Evolutionary conservation across 2,797 vertebrate genomes (phyloP).

Genomic region (Pempheris klunzingeri): DNA sequence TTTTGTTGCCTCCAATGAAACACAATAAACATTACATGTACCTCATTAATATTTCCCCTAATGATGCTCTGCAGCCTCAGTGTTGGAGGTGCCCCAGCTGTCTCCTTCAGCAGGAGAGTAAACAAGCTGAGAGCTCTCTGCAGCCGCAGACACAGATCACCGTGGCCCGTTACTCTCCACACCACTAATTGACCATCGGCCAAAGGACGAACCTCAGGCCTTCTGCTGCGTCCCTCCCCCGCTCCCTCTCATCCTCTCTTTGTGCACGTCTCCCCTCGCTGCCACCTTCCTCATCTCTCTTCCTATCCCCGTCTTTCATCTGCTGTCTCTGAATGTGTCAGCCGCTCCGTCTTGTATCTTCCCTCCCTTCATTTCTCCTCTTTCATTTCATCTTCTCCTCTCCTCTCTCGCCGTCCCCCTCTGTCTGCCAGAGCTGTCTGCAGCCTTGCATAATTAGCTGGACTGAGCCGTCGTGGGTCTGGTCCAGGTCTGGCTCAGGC

Average conservation of each 20-base stretch:
- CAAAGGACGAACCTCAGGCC: constrained; percentile 68
- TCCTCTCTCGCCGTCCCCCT: constrained; percentile 7
- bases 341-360: constrained; percentile 26
- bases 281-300: constrained; percentile 26
- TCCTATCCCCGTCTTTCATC: constrained; percentile 37
- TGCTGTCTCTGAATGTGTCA: constrained; percentile 30
- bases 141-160: constrained; percentile 56
- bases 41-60: constrained; percentile 59
- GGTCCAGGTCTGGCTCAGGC: constrained; percentile 67
- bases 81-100: constrained; percentile 68
- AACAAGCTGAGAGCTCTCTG: constrained; percentile 74
- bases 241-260: constrained; percentile 49
- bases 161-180: constrained; percentile 58
- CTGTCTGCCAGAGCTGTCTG: constrained; percentile 57
- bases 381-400: constrained; percentile 33
- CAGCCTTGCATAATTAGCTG: constrained; percentile 76
- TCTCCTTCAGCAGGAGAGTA: constrained; percentile 67
- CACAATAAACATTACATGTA: constrained; percentile 31
- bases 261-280: constrained; percentile 41
- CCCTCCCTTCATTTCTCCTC: constrained; percentile 36
- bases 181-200: constrained; percentile 76
- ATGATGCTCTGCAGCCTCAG: constrained; percentile 50
- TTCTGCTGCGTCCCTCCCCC: constrained; percentile 46
- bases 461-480: constrained; percentile 49
- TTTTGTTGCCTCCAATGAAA: constrained; percentile 28